phyloP scores from a whole-genome alignment of 1,140 invertebrate genomes.

The Ips typographus region DNA sequence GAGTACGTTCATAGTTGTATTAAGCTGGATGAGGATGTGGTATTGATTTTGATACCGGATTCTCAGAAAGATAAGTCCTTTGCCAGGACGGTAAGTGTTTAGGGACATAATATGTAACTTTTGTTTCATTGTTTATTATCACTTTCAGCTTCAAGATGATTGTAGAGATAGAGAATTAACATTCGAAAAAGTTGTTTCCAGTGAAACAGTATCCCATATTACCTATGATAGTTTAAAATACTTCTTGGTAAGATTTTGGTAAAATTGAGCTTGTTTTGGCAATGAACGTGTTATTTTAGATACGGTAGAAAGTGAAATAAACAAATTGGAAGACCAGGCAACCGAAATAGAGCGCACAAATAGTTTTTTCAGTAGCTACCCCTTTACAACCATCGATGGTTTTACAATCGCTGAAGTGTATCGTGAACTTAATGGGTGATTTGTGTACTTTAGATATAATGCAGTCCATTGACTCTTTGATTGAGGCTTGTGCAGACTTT shows the following conservation, averaged over 20 bases:
- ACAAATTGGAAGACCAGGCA: slow-evolving; percentile 67
- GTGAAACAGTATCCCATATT: slow-evolving; percentile 69
- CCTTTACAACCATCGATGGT: slow-evolving; percentile 63
- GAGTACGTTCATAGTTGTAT: slow-evolving; percentile 93
- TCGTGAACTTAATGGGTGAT: slow-evolving; percentile 83
- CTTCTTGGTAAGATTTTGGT: slow-evolving; percentile 63
- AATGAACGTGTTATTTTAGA: slow-evolving; percentile 51
- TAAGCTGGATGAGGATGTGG: slow-evolving; percentile 88
- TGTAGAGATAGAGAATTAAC: slow-evolving; percentile 67
- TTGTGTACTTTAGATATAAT: slow-evolving; percentile 85
- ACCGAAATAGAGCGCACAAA: slow-evolving; percentile 58
- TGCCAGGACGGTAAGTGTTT: slow-evolving; percentile 65
- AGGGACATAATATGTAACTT: background rate
- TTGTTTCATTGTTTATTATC: slow-evolving; percentile 1
- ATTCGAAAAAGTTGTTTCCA: slow-evolving; percentile 74
- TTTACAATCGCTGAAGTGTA: slow-evolving; percentile 87
- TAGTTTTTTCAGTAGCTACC: slow-evolving; percentile 51
- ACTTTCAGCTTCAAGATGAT: slow-evolving; percentile 68
- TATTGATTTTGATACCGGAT: slow-evolving; percentile 72
- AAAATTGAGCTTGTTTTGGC: slow-evolving; percentile 5
- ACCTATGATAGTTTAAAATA: slow-evolving; percentile 77
- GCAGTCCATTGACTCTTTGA: slow-evolving; percentile 70
- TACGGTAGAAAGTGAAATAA: slow-evolving; percentile 79
- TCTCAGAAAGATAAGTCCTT: slow-evolving; percentile 64
- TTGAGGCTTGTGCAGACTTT: slow-evolving; percentile 59